Conservation (phyloP, 1,140 invertebrate species). For the Listronotus oregonensis region DNA sequence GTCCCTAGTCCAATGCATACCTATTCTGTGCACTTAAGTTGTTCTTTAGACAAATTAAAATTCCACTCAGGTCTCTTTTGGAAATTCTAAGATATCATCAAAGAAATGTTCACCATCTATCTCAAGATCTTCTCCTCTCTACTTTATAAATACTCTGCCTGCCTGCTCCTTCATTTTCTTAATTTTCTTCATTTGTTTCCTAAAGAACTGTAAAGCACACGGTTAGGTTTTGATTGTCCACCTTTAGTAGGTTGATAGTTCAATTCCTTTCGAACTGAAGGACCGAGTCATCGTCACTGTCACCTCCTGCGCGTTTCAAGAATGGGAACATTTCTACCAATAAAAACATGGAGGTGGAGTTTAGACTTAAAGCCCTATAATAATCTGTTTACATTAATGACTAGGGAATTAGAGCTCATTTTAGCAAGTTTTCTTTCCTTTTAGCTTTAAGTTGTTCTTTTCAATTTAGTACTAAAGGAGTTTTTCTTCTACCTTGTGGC, state of each 20-base stretch:
- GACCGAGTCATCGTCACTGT: constrained; percentile 29
- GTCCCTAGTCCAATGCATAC: background rate
- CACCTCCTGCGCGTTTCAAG: constrained; percentile 13
- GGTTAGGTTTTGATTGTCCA: constrained; percentile 58
- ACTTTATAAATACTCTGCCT: constrained; percentile 40
- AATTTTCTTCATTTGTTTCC: constrained; percentile 73
- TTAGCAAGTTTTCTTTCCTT: constrained; percentile 55
- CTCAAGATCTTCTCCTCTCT: constrained; percentile 67
- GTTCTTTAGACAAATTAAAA: constrained; percentile 70
- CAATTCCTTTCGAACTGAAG: constrained; percentile 58
- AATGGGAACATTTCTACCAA: constrained; percentile 21
- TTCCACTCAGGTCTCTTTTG: constrained; percentile 82
- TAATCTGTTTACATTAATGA: no score
- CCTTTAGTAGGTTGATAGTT: constrained; percentile 58
- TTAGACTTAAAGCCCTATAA: no score
- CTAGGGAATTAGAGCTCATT: no score
- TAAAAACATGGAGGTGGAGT: background rate
- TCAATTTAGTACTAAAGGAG: constrained; percentile 88
- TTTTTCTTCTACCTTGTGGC: constrained; percentile 74
- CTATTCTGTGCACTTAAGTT: constrained; percentile 73
- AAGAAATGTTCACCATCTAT: constrained; percentile 73
- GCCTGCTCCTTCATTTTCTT: constrained; percentile 63
- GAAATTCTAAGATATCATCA: constrained; percentile 76
- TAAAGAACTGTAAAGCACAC: constrained; percentile 77
- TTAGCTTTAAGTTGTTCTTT: constrained; percentile 85